phyloP scores from a whole-genome alignment of 1,140 invertebrate species.

The Popillia japonica region DNA sequence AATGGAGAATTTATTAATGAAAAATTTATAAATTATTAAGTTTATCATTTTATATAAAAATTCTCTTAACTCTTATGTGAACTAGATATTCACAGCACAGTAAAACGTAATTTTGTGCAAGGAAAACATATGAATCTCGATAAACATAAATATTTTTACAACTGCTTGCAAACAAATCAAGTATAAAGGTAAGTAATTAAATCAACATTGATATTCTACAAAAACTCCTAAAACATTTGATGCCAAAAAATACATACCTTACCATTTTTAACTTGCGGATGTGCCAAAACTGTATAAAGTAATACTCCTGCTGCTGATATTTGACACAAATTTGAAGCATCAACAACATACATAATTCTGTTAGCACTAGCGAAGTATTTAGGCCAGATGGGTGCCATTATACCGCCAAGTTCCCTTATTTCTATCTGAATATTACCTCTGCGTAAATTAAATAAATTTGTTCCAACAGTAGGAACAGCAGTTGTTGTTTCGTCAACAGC shows the following conservation, averaged over 20 bases:
- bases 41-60: no score
- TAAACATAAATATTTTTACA: no score
- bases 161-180: no score
- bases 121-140: no score
- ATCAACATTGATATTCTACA: no score
- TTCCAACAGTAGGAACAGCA: constrained; percentile 80
- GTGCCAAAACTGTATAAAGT: constrained; percentile 75
- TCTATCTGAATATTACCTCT: constrained; percentile 62
- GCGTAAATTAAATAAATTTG: constrained; percentile 73
- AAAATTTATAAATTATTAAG: no score
- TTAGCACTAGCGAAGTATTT: constrained; percentile 72
- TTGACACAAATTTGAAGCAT: constrained; percentile 81
- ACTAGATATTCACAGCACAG: no score
- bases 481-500: constrained; percentile 75
- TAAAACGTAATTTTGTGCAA: no score
- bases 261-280: constrained; percentile 68
- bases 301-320: constrained; percentile 81
- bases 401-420: constrained; percentile 77
- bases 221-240: no score
- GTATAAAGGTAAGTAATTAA: no score
- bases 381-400: constrained; percentile 80
- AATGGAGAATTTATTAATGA: no score
- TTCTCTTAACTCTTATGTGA: no score
- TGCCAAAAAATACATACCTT: constrained; percentile 62
- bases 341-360: constrained; percentile 80